phyloP scores from a whole-genome alignment of 1,140 invertebrate genomes.

The Pachypsylla venusta region DNA sequence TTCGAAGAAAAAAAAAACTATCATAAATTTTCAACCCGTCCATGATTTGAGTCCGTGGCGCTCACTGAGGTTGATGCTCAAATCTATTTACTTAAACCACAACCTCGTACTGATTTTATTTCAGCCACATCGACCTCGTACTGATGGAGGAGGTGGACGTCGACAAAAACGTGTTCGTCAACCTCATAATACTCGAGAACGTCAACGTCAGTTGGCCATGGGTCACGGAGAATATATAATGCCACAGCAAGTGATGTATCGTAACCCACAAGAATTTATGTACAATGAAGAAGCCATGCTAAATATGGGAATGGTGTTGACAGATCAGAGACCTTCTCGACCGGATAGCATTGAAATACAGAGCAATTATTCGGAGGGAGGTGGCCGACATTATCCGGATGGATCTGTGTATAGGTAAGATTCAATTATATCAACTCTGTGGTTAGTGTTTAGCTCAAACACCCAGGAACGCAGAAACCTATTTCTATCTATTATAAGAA shows the following conservation, averaged over 20 bases:
- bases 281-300: slow-evolving; percentile 17
- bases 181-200: slow-evolving; percentile 71
- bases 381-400: slow-evolving; percentile 32
- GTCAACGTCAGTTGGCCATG: slow-evolving; percentile 63
- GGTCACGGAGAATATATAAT: slow-evolving; percentile 77
- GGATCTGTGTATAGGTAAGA: no score
- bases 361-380: slow-evolving; percentile 44
- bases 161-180: slow-evolving; percentile 68
- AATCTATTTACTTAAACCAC: neutral
- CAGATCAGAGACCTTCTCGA: slow-evolving; percentile 38
- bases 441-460: no score
- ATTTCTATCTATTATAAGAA: no score
- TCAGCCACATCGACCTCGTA: slow-evolving; percentile 37
- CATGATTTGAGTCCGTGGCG: no score
- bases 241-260: slow-evolving; percentile 37
- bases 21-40: no score
- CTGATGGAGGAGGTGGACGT: slow-evolving; percentile 39
- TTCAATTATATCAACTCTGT: no score
- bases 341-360: slow-evolving; percentile 62
- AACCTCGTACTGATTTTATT: slow-evolving; percentile 16
- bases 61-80: no score
- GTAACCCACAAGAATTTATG: slow-evolving; percentile 12
- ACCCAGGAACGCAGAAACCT: no score
- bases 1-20: no score
- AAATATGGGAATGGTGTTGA: slow-evolving; percentile 31